phyloP scores from a whole-genome alignment of 2,797 vertebrate genomes.

The Epinephelus coioides region DNA sequence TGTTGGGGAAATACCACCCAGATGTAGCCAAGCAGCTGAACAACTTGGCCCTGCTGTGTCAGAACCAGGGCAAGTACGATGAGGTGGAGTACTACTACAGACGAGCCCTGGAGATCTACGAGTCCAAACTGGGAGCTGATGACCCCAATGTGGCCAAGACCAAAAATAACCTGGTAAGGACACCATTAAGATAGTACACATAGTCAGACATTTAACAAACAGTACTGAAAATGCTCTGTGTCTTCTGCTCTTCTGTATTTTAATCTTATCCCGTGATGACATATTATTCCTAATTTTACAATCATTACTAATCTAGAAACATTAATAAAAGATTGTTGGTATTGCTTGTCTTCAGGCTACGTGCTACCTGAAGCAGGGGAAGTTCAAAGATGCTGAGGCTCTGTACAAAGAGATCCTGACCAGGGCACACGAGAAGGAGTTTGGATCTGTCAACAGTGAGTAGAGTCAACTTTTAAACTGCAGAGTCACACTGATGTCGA shows the following conservation, averaged over 20 bases:
- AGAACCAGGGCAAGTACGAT: conserved; percentile 99
- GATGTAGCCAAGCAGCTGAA: conserved; percentile 99
- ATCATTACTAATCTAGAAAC: background rate
- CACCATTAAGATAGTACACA: background rate
- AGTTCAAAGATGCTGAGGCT: conserved; percentile 91
- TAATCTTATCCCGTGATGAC: background rate
- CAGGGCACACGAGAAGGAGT: conserved; percentile 92
- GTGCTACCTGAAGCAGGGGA: conserved; percentile 93
- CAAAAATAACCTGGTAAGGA: conserved; percentile 97
- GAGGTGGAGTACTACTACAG: conserved; percentile 98
- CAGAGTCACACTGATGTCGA: conserved; percentile 1
- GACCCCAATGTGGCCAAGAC: conserved; percentile 98
- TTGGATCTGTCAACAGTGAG: conserved; percentile 93
- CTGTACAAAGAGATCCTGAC: conserved; percentile 95
- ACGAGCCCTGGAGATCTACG: conserved; percentile 95
- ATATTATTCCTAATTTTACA: background rate
- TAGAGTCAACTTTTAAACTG: conserved; percentile 2
- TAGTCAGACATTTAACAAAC: no score
- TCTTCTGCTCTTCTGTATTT: background rate
- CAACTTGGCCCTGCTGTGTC: conserved; percentile 96
- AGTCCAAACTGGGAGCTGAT: conserved; percentile 94
- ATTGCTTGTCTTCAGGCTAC: conserved; percentile 84
- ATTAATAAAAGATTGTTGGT: background rate
- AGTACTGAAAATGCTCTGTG: no score
- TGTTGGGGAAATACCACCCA: conserved; percentile 91